Percentiles rank a stretch among this genome's conserved stretches.
Conservation (phyloP, 2,113 vertebrate genomes). For the Eurystomus gularis region DNA sequence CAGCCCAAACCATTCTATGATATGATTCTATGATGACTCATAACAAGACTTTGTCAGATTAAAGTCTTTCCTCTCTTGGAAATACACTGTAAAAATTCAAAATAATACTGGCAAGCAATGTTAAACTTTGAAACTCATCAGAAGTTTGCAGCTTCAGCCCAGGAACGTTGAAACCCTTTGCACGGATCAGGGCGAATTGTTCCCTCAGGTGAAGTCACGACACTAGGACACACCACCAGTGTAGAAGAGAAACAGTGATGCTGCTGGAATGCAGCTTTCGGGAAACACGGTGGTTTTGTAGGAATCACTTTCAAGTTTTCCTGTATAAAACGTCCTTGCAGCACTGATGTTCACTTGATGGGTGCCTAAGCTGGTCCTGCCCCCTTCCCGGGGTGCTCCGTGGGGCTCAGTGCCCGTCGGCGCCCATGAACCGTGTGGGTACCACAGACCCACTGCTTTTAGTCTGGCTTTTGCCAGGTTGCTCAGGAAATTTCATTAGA, state of each 20-base stretch:
- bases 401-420: neutral
- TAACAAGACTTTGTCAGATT: neutral
- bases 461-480: neutral
- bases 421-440: accelerated
- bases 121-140: neutral
- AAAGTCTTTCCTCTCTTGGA: neutral
- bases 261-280: neutral
- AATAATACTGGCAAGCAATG: neutral
- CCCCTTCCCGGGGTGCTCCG: neutral
- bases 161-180: neutral
- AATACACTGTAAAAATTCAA: neutral
- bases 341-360: accelerated
- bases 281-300: accelerated
- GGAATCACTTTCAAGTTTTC: neutral
- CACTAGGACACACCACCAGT: too few relatives aligned
- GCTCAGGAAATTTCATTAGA: neutral
- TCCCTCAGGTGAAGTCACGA: neutral
- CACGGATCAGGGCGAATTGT: neutral
- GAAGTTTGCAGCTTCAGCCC: neutral
- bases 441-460: accelerated
- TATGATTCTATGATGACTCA: too few relatives aligned
- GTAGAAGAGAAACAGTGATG: neutral
- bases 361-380: neutral
- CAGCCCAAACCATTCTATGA: too few relatives aligned
- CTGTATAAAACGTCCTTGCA: neutral